A percentile compares a stretch with the other conserved stretches of the same genome.
Evolutionary conservation across 2,888 invertebrate genomes (phyloP).

Genomic region (Syrphus vitripennis): DNA sequence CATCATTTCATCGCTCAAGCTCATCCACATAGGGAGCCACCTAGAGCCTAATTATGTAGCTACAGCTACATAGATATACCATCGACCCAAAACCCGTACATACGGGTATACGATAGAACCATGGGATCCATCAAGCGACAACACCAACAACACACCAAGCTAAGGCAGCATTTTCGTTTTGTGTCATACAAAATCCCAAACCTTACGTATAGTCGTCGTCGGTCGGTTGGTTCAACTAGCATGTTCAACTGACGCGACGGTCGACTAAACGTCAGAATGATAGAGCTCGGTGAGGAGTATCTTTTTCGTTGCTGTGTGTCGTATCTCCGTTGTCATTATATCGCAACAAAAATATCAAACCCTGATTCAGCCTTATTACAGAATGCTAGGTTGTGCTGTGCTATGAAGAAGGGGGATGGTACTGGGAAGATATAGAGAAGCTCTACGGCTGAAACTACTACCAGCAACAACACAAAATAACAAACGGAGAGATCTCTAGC

Average conservation of each 20-base stretch:
- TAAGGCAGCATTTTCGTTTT: constrained; percentile 68
- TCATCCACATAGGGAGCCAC: constrained; percentile 65
- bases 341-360: constrained; percentile 69
- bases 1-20: constrained; percentile 61
- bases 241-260: constrained; percentile 2
- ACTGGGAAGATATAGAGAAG: constrained; percentile 1
- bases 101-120: constrained; percentile 58
- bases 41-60: constrained; percentile 69
- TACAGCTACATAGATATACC: constrained; percentile 49
- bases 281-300: constrained; percentile 50
- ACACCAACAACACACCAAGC: constrained; percentile 50
- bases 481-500: constrained; percentile 49
- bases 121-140: constrained; percentile 69
- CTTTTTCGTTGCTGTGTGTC: constrained; percentile 55
- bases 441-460: constrained; percentile 49
- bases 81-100: constrained; percentile 69
- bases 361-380: constrained; percentile 44
- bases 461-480: constrained; percentile 59
- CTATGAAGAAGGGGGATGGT: constrained; percentile 11
- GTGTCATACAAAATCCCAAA: constrained; percentile 59
- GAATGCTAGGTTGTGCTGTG: neutral
- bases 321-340: constrained; percentile 66
- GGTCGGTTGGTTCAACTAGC: neutral
- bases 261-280: constrained; percentile 46
- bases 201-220: constrained; percentile 35